phyloP scores from a whole-genome alignment of 2,888 invertebrate species.

The Zygogramma bicolorata region DNA sequence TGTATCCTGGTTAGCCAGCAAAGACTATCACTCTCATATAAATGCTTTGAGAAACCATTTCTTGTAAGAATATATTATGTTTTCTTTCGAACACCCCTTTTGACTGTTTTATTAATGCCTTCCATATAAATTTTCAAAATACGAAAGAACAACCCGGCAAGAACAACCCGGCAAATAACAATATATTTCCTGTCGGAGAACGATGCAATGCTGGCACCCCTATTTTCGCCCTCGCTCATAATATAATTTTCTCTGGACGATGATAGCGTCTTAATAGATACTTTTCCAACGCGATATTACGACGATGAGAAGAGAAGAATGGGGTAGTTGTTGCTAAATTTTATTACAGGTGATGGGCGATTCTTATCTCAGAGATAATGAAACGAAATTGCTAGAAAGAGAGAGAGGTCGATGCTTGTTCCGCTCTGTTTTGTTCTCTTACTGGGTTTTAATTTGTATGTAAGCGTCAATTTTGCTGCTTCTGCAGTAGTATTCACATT shows the following conservation, averaged over 20 bases:
- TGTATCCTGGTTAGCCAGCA: too few species aligned
- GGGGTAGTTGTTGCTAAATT: neutral
- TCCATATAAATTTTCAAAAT: neutral
- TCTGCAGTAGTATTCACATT: too few species aligned
- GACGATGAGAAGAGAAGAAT: neutral
- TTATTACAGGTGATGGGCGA: neutral
- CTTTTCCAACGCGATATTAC: neutral
- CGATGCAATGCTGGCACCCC: neutral
- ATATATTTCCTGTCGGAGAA: neutral
- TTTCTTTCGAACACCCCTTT: neutral
- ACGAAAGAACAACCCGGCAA: too few species aligned
- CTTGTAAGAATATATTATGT: neutral
- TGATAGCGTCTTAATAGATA: neutral
- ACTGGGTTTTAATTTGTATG: too few species aligned
- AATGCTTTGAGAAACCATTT: neutral
- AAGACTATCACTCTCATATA: too few species aligned
- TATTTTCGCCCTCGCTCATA: neutral
- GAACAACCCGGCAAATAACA: neutral
- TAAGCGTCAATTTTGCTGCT: too few species aligned
- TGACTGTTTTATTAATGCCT: neutral
- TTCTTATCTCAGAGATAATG: too few species aligned
- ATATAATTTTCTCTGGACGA: neutral
- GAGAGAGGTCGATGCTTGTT: too few species aligned
- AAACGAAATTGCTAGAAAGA: too few species aligned
- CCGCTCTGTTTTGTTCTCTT: too few species aligned